phyloP scores from a whole-genome alignment of 1,140 invertebrate species.

The Marisa cornuarietis region DNA sequence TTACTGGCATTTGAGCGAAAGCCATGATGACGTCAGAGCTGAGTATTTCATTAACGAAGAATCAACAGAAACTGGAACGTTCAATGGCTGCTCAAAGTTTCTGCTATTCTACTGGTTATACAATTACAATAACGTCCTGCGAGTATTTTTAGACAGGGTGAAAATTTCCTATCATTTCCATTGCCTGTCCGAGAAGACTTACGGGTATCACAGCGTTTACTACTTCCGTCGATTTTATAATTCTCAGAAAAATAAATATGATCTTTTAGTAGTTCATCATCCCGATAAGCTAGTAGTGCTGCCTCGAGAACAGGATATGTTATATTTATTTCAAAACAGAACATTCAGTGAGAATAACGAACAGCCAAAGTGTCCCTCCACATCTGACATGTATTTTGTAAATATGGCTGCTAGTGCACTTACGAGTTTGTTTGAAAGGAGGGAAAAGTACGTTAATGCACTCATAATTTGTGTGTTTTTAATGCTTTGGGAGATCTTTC shows the following conservation, averaged over 20 bases:
- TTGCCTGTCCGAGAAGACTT: neutral
- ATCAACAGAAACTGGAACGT: neutral
- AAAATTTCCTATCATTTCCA: neutral
- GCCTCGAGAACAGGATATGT: neutral
- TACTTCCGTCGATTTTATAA: neutral
- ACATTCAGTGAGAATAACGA: too few species aligned
- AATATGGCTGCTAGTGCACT: too few species aligned
- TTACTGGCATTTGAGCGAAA: neutral
- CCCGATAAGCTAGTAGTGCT: neutral
- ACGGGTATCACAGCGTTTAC: neutral
- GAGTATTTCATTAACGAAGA: conserved; percentile 1
- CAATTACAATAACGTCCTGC: neutral
- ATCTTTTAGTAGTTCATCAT: neutral
- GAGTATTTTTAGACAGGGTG: neutral
- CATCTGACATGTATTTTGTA: too few species aligned
- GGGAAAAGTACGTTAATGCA: too few species aligned
- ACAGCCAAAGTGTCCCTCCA: too few species aligned
- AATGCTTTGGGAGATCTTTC: too few species aligned
- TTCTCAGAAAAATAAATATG: neutral
- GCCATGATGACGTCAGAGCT: neutral
- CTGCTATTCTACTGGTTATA: neutral
- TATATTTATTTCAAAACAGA: neutral
- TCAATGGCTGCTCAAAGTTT: neutral
- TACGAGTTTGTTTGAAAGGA: too few species aligned
- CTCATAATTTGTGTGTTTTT: too few species aligned